phyloP scores from a whole-genome alignment of 2,888 invertebrate genomes.

The Tridacna crocea region DNA sequence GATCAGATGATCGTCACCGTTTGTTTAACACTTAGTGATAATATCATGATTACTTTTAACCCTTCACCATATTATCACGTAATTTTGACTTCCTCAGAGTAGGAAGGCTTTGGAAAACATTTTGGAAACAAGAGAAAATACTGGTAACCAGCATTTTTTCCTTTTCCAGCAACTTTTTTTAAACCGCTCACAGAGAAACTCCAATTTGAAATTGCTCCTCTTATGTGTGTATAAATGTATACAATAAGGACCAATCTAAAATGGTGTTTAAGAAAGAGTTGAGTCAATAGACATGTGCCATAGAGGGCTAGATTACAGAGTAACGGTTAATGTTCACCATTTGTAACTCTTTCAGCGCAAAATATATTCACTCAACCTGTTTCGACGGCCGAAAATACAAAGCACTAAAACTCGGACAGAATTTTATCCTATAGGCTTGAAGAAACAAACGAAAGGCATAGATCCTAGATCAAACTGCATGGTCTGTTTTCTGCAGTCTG shows the following conservation, averaged over 20 bases:
- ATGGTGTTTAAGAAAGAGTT: background rate
- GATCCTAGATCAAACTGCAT: too few relatives aligned
- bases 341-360: too few relatives aligned
- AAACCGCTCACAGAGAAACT: background rate
- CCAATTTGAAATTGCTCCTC: background rate
- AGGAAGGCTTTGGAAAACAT: background rate
- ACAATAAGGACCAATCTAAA: background rate
- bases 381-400: too few relatives aligned
- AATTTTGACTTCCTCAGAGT: background rate
- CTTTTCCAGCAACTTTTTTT: background rate
- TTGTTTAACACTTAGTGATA: slow-evolving; percentile 5
- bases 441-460: too few relatives aligned
- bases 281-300: background rate
- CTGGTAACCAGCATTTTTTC: background rate
- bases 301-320: too few relatives aligned
- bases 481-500: too few relatives aligned
- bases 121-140: background rate
- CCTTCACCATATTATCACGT: background rate
- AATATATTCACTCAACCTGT: too few relatives aligned
- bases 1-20: slow-evolving; percentile 1
- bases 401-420: too few relatives aligned
- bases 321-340: too few relatives aligned
- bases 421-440: too few relatives aligned
- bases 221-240: background rate
- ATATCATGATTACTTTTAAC: background rate